Base-by-base conservation (phyloP, 1,140 invertebrate species). In the Hydropsyche tenuis region DNA sequence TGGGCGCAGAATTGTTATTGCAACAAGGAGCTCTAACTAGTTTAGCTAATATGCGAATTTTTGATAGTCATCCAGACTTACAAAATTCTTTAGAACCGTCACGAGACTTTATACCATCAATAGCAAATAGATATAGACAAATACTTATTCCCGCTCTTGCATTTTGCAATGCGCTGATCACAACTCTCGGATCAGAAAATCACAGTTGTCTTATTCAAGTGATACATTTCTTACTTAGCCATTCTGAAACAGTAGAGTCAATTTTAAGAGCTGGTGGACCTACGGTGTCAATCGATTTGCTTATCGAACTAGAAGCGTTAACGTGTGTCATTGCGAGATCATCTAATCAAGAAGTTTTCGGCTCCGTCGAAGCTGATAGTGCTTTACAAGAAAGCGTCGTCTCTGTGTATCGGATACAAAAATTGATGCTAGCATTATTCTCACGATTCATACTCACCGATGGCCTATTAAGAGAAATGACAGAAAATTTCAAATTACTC, bases 281-380 rank as follows among this genome's bases (percentile, higher is more conserved):
- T 0, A 87, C 85, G 22, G 87, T 91, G 0, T 86, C 88, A 0
- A 75, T 85, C 0, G 88, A 88, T 6, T 81, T 90, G 22, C 81
- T 96, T 23, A 87, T 90, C 74, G 92, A 94, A 80, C 81, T 94
- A 42, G 89, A 92, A 9, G 86, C 89, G 12, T 83, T 94, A 0
- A 93, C 92, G n/a, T 90, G 90, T 20, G 88, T 96, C 0, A 89
- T 96, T 77, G 90, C 92, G 0, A 87, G 93, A 77, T 91, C 92
- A 4, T 90, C 92, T 12, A 89, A 89, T 74, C 83, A 84, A 70
- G 82, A 85, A 37, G 79, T 81, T 56, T 79, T 80, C 70, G 79
- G 77, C 1, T 78, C 79, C 11, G 80, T 80, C 20, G 70, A 72
- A 18, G 71, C 73, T 4, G 80, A 79, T 65, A 78, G 80, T 0